Base-by-base conservation (phyloP, 2,113 vertebrate species). In the Sceloporus undulatus region DNA sequence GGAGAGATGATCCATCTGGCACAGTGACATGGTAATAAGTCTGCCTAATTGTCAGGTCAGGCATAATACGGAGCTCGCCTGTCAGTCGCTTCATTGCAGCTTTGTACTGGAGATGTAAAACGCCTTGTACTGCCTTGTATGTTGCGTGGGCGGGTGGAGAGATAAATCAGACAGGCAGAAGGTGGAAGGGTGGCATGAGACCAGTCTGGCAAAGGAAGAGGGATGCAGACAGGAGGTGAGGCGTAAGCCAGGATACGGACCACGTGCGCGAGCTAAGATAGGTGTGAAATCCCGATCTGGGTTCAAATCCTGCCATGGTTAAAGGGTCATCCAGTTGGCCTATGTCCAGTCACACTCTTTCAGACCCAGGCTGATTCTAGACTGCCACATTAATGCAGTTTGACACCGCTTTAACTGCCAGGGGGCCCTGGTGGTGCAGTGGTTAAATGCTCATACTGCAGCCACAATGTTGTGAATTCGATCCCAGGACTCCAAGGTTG, bases 31-130 rank as follows among this genome's bases (percentile, higher is more conserved):
- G 18, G 93, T 94, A 95, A 95, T 95, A 95, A 95, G 91, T 95
- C 95, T 93, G 93, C 91, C 90, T 95, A 96, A 96, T 96, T 96
- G 95, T 97, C 94, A 95, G 96, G 96, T 96, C 96, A 97, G 94
- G 94, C 95, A 90, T 90, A 95, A 92, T 93, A 95, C 87, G 95
- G 92, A 95, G 92, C 79, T 90, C 92, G 92, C 56, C 93, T 95
- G 95, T 96, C 97, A 95, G 92, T 90, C 91, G 83, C 93, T 94
- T 91, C 79, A 25, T 14, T 89, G 85, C 71, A 91, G 90, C 85
- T 95, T 94, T 93, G 91, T 93, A 90, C 13, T 1, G 9, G 75
- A 81, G 85, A 93, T 88, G 92, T 91, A 93, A 94, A 0, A 74
- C 82, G 73, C 89, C 87, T 91, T 48, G 0, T 76, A 84, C 88